These are phyloP conservation scores for Malthinus flaveolus DNA, from an alignment of 2,888 invertebrate genomes.

Conservation along the genomic window DNA sequence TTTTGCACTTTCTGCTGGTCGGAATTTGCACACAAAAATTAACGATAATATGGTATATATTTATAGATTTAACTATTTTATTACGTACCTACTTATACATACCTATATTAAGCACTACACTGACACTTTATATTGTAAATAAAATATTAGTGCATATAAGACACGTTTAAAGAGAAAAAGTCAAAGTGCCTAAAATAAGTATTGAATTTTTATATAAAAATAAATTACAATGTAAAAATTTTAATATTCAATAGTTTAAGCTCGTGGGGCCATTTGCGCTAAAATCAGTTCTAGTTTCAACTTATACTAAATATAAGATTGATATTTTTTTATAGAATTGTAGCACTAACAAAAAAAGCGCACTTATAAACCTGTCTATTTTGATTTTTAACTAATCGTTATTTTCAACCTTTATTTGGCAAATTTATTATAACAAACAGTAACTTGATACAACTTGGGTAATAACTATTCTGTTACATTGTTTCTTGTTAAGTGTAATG, in stretches of 20 bases:
- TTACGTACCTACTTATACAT: too few relatives aligned
- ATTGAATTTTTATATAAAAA: slow-evolving; percentile 3
- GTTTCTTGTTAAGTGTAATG: slow-evolving; percentile 12
- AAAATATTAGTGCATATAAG: not conserved
- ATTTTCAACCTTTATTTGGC: not conserved
- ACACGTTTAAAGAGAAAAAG: not conserved
- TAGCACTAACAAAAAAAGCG: not conserved
- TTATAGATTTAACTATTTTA: not conserved
- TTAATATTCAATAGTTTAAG: not conserved
- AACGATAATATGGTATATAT: too few relatives aligned
- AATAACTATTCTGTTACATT: slow-evolving; percentile 4
- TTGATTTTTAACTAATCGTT: not conserved
- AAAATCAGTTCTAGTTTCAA: not conserved
- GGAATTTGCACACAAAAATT: slow-evolving; percentile 17
- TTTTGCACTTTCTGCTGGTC: slow-evolving; percentile 24
- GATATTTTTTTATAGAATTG: slow-evolving; percentile 4
- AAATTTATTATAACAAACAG: not conserved
- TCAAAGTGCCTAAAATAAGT: slow-evolving; percentile 5
- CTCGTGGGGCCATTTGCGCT: not conserved
- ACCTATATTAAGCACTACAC: too few relatives aligned
- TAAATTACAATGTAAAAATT: not conserved
- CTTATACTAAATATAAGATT: not conserved
- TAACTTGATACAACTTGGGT: not conserved
- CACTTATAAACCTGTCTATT: not conserved
- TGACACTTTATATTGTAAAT: not conserved